Percentiles rank a stretch among this genome's conserved stretches.
Evolutionary conservation across 2,113 vertebrate genomes (phyloP).

Genomic region (Scolopax mira): DNA sequence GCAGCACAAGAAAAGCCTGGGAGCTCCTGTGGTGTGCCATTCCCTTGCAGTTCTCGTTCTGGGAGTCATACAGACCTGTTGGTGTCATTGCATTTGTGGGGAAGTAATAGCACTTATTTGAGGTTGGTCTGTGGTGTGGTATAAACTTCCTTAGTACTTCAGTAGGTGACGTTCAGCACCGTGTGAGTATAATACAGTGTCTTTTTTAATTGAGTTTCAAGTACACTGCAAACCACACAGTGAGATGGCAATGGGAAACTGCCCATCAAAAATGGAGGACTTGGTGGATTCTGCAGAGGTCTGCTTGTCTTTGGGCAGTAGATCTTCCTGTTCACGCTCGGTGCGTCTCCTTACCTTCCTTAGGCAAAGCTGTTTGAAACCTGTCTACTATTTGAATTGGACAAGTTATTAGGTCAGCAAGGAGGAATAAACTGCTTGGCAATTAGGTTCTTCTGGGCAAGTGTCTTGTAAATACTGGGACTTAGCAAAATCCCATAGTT

Average conservation of each 20-base stretch:
- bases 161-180: not conserved
- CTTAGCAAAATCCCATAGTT: not conserved
- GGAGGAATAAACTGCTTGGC: not conserved
- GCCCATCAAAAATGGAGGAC: not conserved
- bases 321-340: not conserved
- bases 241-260: not conserved
- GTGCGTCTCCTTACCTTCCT: not conserved
- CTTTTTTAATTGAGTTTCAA: not conserved
- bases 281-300: not conserved
- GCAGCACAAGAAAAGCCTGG: fast-evolving
- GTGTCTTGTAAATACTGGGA: not conserved
- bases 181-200: not conserved
- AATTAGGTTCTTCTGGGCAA: not conserved
- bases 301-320: not conserved
- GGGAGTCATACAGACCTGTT: not conserved
- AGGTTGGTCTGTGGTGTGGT: not conserved
- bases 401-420: not conserved
- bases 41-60: not conserved
- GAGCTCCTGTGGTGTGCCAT: not conserved
- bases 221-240: not conserved
- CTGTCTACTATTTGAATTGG: not conserved
- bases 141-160: not conserved
- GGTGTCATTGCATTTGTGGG: too few relatives aligned
- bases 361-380: not conserved
- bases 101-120: not conserved